phyloP scores from a whole-genome alignment of 2,113 vertebrate species.

The Chinchilla lanigera region DNA sequence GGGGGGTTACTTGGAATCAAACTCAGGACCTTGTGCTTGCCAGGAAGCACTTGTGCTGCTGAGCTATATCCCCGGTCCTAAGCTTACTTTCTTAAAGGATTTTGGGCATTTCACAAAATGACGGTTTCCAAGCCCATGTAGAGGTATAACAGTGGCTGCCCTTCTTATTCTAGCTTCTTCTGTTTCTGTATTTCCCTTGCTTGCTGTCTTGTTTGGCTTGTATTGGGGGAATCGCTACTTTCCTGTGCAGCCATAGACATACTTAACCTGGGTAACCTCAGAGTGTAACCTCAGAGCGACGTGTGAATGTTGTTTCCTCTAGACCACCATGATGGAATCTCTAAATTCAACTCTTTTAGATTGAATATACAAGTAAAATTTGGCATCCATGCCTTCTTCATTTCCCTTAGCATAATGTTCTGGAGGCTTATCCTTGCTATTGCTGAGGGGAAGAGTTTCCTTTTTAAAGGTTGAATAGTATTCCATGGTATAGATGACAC shows the following conservation, averaged over 20 bases:
- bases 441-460: not conserved
- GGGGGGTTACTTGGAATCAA: too few species aligned
- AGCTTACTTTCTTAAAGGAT: not conserved
- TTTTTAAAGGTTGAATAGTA: not conserved
- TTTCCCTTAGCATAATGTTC: not conserved
- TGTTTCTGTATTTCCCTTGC: not conserved
- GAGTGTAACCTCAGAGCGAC: not conserved
- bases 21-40: too few species aligned
- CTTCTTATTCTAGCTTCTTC: not conserved
- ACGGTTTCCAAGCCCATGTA: not conserved
- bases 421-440: not conserved
- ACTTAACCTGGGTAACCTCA: not conserved
- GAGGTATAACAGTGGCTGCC: not conserved
- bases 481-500: not conserved
- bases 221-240: not conserved
- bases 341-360: not conserved
- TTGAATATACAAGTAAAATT: not conserved
- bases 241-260: not conserved
- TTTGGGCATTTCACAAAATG: not conserved
- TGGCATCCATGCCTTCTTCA: not conserved
- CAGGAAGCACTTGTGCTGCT: too few species aligned
- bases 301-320: not conserved
- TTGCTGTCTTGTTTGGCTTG: not conserved
- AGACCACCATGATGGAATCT: not conserved
- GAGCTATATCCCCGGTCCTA: too few species aligned